phyloP scores from a whole-genome alignment of 2,888 invertebrate genomes.

The Lacanobia oleracea region DNA sequence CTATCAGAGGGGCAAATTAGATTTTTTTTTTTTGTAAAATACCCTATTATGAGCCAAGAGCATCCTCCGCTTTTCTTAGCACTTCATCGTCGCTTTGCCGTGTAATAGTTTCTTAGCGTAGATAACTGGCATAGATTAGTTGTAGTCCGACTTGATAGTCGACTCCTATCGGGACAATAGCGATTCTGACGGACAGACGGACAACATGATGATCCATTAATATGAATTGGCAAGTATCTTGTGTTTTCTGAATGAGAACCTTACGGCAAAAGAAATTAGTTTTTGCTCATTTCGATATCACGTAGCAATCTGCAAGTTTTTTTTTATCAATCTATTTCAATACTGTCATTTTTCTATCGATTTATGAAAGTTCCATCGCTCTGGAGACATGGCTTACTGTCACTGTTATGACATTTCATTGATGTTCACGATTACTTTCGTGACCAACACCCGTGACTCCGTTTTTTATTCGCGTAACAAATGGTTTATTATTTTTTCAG shows the following conservation, averaged over 20 bases:
- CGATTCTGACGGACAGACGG: no score
- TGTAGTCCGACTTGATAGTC: no score
- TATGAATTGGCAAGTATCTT: neutral
- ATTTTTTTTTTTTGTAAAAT: no score
- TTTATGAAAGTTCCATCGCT: conserved; percentile 50
- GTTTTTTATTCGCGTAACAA: conserved; percentile 33
- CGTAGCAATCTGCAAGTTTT: conserved; percentile 21
- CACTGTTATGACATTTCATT: conserved; percentile 31
- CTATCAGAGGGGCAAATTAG: no score
- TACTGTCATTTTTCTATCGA: conserved; percentile 13
- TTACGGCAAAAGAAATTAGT: neutral
- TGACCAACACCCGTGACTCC: conserved; percentile 23
- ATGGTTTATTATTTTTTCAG: conserved; percentile 79
- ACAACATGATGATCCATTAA: neutral
- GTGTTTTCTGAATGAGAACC: conserved; percentile 2
- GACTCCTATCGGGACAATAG: no score
- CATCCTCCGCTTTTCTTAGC: no score
- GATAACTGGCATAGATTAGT: no score
- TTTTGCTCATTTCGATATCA: conserved; percentile 21
- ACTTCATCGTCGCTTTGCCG: no score
- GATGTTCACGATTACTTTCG: conserved; percentile 41
- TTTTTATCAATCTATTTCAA: conserved; percentile 23
- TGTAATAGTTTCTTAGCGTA: no score
- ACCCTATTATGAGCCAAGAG: no score
- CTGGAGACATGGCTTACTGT: conserved; percentile 29